These are phyloP conservation scores for Poicephalus meyeri DNA, from an alignment of 2,113 vertebrate species.

Conservation along the genomic window DNA sequence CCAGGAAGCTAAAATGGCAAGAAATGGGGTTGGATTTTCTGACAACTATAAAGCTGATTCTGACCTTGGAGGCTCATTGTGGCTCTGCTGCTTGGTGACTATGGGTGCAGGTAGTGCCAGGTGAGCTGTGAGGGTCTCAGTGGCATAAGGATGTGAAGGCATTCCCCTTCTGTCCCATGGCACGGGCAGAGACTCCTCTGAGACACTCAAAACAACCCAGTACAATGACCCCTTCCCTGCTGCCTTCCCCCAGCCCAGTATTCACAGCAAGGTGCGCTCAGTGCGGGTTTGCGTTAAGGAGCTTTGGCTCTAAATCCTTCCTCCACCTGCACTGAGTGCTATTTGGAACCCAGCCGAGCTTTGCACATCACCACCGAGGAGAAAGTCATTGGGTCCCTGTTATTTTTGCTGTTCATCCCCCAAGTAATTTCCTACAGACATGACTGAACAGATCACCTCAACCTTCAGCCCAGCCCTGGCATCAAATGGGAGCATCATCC, in stretches of 20 bases:
- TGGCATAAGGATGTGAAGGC: fast-evolving
- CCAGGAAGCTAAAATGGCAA: neutral
- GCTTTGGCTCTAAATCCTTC: conserved; percentile 43
- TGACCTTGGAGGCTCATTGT: neutral
- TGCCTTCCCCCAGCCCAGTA: neutral
- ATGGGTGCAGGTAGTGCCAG: neutral
- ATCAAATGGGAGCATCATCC: neutral
- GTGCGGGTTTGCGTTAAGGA: neutral
- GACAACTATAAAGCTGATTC: neutral
- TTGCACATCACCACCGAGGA: neutral
- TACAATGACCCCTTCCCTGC: neutral
- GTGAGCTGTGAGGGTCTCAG: neutral
- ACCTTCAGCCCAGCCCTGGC: neutral
- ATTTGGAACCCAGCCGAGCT: neutral
- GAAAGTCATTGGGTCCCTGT: conserved; percentile 6
- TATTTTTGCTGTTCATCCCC: conserved; percentile 22
- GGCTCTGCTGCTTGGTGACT: neutral
- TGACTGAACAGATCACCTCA: conserved; percentile 14
- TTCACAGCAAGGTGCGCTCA: neutral
- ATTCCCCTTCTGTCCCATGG: neutral
- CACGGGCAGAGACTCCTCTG: neutral
- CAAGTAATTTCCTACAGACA: conserved; percentile 4
- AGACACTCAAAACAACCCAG: neutral
- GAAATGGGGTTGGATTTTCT: neutral
- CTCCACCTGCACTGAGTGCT: neutral